Evolutionary conservation across 2,113 vertebrate genomes (phyloP), one percentile per base, ranked within the genome.

Genomic region (Lycocorax pyrrhopterus): DNA sequence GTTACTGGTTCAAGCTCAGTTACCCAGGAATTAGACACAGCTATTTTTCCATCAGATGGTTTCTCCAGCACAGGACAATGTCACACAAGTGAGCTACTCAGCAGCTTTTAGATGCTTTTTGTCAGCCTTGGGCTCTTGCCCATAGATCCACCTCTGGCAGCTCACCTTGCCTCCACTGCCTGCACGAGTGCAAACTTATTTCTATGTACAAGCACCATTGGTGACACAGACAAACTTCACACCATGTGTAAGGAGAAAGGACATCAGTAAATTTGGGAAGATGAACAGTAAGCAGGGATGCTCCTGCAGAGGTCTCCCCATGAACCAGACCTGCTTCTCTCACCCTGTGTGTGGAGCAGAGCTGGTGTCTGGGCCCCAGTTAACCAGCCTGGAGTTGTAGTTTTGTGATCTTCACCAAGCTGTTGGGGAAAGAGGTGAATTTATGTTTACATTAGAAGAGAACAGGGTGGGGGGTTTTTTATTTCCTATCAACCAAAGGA

Each of bases 161-260:
- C 16, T 60, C 46, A 74, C 41, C 44, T 64, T 37, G 9, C 27
- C 76, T 80, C 30, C 30, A 6, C 68, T 25, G 52, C 20, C 63
- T 68, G 19, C 0, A 0, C 0, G 1, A 64, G 6, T 5, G 16
- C 5, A 2, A 73, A 35, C 13, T 23, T 20, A 30, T 25, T 77
- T 51, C 41, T 60, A 1, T 64, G 20, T 21, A 26, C 41, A n/a
- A 69, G 18, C 64, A 37, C 43, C 2, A 2, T 2, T 10, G 2
- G 49, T 22, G 22, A 43, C 53, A 55, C 32, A 16, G 49, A 43
- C 43, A 59, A 68, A 43, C 44, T 37, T 84, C 73, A 51, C 26
- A 4, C 7, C 1, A 0, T 7, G 16, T 41, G 13, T 5, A 2
- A 26, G 29, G 32, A 67, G 68, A 84, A 76, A 51, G 22, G 30